These are phyloP conservation scores for Rhinogobio ventralis DNA, from an alignment of 2,797 vertebrate genomes.

Conservation along the genomic window DNA sequence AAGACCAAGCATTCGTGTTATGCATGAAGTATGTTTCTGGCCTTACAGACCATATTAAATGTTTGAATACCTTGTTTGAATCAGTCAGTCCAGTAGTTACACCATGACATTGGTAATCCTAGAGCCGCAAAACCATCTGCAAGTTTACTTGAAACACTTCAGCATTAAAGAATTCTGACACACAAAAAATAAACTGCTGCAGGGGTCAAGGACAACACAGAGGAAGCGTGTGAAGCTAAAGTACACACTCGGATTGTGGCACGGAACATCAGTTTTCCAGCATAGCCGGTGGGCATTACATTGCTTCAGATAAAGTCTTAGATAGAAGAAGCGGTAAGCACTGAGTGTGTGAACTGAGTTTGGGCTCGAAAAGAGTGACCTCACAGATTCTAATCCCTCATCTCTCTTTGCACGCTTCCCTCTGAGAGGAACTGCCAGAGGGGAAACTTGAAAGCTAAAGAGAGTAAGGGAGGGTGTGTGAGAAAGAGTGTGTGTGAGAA, in stretches of 20 bases:
- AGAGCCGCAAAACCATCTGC: constrained; percentile 2
- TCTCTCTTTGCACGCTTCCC: constrained; percentile 60
- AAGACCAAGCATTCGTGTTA: not conserved
- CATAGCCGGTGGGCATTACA: constrained; percentile 19
- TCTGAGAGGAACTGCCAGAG: constrained; percentile 64
- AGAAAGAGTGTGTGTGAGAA: constrained; percentile 17
- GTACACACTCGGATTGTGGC: constrained; percentile 30
- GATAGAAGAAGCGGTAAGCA: constrained; percentile 61
- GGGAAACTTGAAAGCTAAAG: constrained; percentile 68
- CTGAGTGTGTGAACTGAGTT: constrained; percentile 65
- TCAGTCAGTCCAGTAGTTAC: constrained; percentile 74
- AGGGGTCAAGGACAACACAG: constrained; percentile 39
- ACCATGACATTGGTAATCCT: constrained; percentile 70
- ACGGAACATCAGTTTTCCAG: constrained; percentile 31
- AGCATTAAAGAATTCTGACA: constrained; percentile 68
- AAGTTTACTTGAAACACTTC: constrained; percentile 54
- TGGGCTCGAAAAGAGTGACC: constrained; percentile 69
- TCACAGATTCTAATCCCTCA: constrained; percentile 70
- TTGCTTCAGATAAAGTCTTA: constrained; percentile 48
- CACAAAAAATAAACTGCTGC: constrained; percentile 25
- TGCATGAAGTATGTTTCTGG: constrained; percentile 64
- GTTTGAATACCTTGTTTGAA: constrained; percentile 69
- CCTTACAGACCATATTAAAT: constrained; percentile 63
- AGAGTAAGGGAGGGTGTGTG: constrained; percentile 45
- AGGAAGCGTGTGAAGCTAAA: constrained; percentile 41